Evolutionary conservation across 35 echinoderm and acorn worm species (phyloP).

Genomic region (Ptychodera flava): DNA sequence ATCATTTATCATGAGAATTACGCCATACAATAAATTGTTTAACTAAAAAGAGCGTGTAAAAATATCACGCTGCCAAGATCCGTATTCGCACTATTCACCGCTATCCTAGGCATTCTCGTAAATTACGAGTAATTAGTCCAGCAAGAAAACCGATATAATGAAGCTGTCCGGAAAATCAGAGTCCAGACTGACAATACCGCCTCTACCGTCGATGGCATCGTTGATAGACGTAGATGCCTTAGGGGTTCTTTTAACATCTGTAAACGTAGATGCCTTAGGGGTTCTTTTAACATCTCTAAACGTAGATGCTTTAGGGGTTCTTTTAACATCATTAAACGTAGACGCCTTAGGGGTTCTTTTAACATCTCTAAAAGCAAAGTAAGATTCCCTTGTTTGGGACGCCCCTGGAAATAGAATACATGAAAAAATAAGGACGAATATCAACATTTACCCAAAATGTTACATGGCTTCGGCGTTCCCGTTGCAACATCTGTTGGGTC

Average conservation of each 20-base stretch:
- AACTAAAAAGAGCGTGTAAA: too few relatives aligned
- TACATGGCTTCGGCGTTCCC: too few relatives aligned
- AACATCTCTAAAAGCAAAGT: constrained; percentile 36
- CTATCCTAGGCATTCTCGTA: constrained; percentile 23
- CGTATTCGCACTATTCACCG: too few relatives aligned
- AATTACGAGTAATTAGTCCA: constrained; percentile 29
- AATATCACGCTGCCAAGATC: too few relatives aligned
- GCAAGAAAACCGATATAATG: constrained; percentile 34
- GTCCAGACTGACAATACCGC: constrained; percentile 36
- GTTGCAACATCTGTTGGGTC: too few relatives aligned
- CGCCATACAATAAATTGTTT: too few relatives aligned
- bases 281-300: constrained; percentile 35
- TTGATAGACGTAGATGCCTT: constrained; percentile 24
- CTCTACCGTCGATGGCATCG: not conserved
- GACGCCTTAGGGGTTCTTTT: constrained; percentile 37
- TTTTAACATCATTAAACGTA: too few relatives aligned
- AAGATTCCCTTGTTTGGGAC: not conserved
- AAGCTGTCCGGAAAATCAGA: constrained; percentile 33
- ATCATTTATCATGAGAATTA: too few relatives aligned
- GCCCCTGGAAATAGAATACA: constrained; percentile 7
- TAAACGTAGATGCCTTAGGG: constrained; percentile 22
- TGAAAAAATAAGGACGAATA: not conserved
- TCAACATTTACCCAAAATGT: too few relatives aligned
- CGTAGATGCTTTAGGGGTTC: too few relatives aligned
- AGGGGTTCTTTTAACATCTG: too few relatives aligned